A percentile compares a stretch with the other conserved stretches of the same genome.
Evolutionary conservation across 2,797 vertebrate genomes (phyloP).

Genomic region (Cryptoblepharus egeriae): DNA sequence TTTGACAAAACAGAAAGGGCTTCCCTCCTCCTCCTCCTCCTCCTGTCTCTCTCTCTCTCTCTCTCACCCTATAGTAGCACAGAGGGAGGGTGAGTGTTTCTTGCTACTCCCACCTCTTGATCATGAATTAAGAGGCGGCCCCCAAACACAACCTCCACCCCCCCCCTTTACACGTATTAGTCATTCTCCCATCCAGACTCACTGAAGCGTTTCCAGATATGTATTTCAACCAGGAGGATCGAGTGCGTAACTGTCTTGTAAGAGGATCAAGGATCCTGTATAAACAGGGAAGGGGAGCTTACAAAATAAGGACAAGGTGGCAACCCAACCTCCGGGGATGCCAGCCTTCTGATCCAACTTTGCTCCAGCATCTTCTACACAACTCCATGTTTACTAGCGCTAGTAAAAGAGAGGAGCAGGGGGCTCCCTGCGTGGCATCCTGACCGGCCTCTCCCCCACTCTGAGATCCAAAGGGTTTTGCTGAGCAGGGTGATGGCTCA

Average conservation of each 20-base stretch:
- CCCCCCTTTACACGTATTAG: neutral
- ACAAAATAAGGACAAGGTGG: neutral
- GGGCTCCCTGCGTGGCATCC: neutral
- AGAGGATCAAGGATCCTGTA: neutral
- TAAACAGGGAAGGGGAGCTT: neutral
- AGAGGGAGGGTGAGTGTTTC: neutral
- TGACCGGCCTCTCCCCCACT: neutral
- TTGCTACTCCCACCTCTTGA: too few species aligned
- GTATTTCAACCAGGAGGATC: rapidly evolving
- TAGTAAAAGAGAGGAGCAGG: neutral
- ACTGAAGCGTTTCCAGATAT: neutral
- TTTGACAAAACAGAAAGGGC: neutral
- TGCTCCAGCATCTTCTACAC: neutral
- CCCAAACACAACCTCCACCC: rapidly evolving
- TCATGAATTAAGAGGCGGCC: neutral
- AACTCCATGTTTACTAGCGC: neutral
- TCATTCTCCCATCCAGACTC: neutral
- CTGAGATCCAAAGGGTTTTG: neutral
- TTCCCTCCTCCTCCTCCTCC: neutral
- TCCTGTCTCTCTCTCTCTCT: neutral
- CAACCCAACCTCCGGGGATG: neutral
- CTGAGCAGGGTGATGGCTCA: too few species aligned
- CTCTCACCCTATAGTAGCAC: neutral
- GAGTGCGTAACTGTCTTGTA: neutral
- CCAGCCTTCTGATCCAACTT: neutral